Conservation (phyloP, 1,140 invertebrate species). For the Lordiphosa mommai region DNA sequence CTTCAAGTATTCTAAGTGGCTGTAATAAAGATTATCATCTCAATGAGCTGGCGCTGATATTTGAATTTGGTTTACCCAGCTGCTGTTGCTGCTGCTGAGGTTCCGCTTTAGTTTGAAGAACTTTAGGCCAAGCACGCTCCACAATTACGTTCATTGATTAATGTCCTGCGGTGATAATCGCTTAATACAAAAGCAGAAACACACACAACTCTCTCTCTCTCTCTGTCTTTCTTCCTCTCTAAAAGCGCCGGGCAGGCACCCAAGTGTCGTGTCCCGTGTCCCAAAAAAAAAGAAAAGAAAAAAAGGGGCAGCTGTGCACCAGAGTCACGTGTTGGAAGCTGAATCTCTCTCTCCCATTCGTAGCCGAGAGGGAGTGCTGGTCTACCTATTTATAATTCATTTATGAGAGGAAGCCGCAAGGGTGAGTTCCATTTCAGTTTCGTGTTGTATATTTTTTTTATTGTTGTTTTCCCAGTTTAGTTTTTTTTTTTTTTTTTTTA, state of each 20-base stretch:
- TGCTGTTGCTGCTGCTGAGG: background rate
- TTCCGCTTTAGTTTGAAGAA: background rate
- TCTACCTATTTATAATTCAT: constrained; percentile 55
- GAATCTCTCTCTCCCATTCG: too few relatives aligned
- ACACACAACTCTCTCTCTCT: too few relatives aligned
- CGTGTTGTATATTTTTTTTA: constrained; percentile 14
- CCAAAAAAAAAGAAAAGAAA: background rate
- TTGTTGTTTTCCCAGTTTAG: constrained; percentile 53
- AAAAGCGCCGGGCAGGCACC: constrained; percentile 4
- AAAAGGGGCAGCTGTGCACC: constrained; percentile 18
- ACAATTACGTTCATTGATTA: constrained; percentile 39
- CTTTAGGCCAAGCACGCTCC: constrained; percentile 44
- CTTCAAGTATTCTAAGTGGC: too few relatives aligned
- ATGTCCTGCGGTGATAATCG: constrained; percentile 59
- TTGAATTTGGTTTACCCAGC: background rate
- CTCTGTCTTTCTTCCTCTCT: too few relatives aligned
- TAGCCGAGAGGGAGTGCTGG: background rate
- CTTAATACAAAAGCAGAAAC: constrained; percentile 42
- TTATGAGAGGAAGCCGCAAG: constrained; percentile 31
- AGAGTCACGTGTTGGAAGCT: constrained; percentile 33
- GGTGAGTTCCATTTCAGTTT: constrained; percentile 45
- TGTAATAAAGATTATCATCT: too few relatives aligned
- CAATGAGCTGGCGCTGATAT: background rate
- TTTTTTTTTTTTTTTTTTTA: constrained; percentile 44
- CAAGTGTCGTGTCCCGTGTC: constrained; percentile 7